These are phyloP conservation scores for Enteromius fasciolatus DNA, from an alignment of 2,797 vertebrate species.

Conservation along the genomic window DNA sequence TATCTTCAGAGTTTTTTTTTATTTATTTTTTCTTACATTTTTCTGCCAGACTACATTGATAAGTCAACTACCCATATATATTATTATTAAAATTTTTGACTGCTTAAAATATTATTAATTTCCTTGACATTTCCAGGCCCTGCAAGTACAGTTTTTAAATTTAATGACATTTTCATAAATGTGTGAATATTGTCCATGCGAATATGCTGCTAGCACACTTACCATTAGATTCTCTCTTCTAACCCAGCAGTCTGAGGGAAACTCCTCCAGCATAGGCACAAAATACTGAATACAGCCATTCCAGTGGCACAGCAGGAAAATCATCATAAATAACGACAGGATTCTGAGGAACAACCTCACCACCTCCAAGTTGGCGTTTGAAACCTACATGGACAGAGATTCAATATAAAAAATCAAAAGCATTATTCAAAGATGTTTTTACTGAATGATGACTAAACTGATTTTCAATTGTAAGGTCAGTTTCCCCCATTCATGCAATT, in stretches of 20 bases:
- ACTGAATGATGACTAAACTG: conserved; percentile 25
- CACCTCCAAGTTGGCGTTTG: conserved; percentile 80
- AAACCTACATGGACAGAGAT: conserved; percentile 68
- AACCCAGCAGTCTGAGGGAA: conserved; percentile 81
- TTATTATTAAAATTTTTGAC: not conserved
- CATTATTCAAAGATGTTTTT: not conserved
- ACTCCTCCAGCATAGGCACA: conserved; percentile 81
- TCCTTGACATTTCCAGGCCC: not conserved
- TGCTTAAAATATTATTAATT: not conserved
- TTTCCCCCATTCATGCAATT: not conserved
- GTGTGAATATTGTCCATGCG: not conserved
- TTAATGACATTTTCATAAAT: not conserved
- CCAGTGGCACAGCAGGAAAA: conserved; percentile 83
- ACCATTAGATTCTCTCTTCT: conserved; percentile 81
- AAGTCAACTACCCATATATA: no score
- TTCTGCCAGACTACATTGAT: no score
- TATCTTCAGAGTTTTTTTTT: no score
- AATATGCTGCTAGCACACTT: conserved; percentile 17
- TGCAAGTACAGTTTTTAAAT: not conserved
- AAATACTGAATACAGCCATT: conserved; percentile 86
- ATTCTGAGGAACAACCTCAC: conserved; percentile 78
- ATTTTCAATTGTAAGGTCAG: not conserved
- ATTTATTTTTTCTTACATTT: no score
- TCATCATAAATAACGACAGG: conserved; percentile 81
- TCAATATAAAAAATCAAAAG: conserved; percentile 22